Evolutionary conservation across 2,888 invertebrate species (phyloP).

Genomic region (Oxycera nigricornis): DNA sequence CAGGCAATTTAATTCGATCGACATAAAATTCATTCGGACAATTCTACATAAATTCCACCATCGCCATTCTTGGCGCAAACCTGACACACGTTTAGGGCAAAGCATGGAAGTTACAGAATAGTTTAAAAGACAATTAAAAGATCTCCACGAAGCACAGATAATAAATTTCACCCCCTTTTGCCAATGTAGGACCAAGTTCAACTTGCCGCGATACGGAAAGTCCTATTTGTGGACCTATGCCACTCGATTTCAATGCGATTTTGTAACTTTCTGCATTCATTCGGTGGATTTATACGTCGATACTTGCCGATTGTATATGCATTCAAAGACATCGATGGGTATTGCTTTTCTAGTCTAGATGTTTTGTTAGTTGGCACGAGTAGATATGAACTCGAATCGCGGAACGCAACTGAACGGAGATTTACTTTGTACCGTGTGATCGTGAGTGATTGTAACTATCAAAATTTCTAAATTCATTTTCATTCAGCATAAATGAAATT

Average conservation of each 20-base stretch:
- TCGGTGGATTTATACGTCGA: background rate
- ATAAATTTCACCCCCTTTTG: constrained; percentile 22
- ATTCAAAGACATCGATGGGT: too few species aligned
- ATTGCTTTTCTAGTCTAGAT: too few species aligned
- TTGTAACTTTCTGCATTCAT: constrained; percentile 17
- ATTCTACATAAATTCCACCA: constrained; percentile 35
- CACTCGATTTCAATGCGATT: constrained; percentile 25
- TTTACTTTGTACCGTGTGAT: too few species aligned
- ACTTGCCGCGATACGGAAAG: background rate
- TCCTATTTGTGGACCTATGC: constrained; percentile 21
- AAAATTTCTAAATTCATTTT: too few species aligned
- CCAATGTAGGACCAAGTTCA: background rate
- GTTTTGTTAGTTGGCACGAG: too few species aligned
- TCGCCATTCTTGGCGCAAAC: constrained; percentile 16
- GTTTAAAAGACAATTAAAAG: constrained; percentile 35
- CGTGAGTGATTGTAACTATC: too few species aligned
- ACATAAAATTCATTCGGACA: constrained; percentile 32
- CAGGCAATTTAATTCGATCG: constrained; percentile 39
- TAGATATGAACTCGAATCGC: too few species aligned
- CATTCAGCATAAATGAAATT: too few species aligned
- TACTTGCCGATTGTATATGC: too few species aligned
- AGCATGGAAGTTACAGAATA: constrained; percentile 19
- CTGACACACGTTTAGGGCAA: background rate
- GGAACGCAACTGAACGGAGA: too few species aligned
- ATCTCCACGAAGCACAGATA: constrained; percentile 22